These are phyloP conservation scores for Tarsius wallacei DNA, from an alignment of 2,797 vertebrate species.

Conservation along the genomic window DNA sequence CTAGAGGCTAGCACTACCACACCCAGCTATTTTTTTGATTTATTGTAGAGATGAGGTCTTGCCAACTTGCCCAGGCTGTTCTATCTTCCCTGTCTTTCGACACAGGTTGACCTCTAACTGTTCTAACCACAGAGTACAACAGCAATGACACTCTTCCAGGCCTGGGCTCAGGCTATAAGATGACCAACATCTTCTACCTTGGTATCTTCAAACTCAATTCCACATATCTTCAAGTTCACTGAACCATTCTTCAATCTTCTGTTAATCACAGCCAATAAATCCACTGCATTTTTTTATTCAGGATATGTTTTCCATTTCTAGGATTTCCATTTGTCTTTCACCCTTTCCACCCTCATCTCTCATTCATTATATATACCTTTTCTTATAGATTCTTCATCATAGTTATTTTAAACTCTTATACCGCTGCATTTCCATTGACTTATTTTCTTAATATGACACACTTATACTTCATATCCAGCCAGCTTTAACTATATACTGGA, in stretches of 20 bases:
- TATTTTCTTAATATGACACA: not conserved
- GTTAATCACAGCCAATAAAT: not conserved
- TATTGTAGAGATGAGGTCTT: too few relatives aligned
- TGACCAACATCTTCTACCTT: not conserved
- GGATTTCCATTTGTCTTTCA: not conserved
- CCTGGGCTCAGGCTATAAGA: not conserved
- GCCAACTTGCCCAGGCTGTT: too few relatives aligned
- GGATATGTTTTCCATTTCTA: not conserved
- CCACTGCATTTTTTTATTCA: not conserved
- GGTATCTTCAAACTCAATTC: not conserved
- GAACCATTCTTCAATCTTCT: not conserved
- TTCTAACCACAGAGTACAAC: not conserved
- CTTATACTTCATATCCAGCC: not conserved
- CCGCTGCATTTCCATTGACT: not conserved
- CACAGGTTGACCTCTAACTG: not conserved
- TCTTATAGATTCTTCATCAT: not conserved
- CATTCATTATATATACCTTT: not conserved
- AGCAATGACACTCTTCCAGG: not conserved
- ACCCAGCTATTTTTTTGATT: too few relatives aligned
- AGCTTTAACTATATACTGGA: not conserved
- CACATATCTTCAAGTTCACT: not conserved
- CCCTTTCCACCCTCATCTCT: not conserved
- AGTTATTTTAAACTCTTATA: constrained; percentile 26
- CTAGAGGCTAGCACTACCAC: too few relatives aligned
- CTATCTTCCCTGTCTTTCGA: not conserved